phyloP scores from a whole-genome alignment of 37 sponge, comb jelly and placozoan species.

The Halichondria panicea region DNA sequence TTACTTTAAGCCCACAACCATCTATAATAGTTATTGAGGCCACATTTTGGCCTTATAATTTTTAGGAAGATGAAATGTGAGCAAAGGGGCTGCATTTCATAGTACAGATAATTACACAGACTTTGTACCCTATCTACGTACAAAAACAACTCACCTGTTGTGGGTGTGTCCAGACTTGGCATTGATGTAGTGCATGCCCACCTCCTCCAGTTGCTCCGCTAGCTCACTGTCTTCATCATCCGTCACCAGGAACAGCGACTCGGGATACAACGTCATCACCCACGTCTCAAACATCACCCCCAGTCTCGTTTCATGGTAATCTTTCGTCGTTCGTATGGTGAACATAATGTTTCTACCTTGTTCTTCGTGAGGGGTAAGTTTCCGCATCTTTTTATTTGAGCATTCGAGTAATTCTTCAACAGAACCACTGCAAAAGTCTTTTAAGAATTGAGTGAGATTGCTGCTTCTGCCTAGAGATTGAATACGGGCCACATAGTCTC shows the following conservation, averaged over 20 bases:
- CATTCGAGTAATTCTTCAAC: background rate
- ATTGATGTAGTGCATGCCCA: slow-evolving; percentile 27
- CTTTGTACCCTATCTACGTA: background rate
- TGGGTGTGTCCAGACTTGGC: slow-evolving; percentile 15
- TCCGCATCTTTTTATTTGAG: background rate
- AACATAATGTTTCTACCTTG: slow-evolving; percentile 41
- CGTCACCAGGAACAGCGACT: slow-evolving; percentile 38
- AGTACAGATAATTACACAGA: background rate
- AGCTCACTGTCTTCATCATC: slow-evolving; percentile 34
- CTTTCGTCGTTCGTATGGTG: slow-evolving; percentile 30
- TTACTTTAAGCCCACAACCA: no score
- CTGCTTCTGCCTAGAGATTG: no score
- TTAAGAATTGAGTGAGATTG: no score
- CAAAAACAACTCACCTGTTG: slow-evolving; percentile 2
- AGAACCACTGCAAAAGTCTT: background rate
- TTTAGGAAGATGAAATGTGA: no score
- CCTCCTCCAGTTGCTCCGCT: background rate
- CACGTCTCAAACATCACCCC: slow-evolving; percentile 53
- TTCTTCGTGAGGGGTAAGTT: slow-evolving; percentile 3
- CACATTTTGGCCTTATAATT: no score
- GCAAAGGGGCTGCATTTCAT: no score
- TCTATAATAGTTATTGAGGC: no score
- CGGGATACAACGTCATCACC: slow-evolving; percentile 24
- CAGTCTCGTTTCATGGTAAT: slow-evolving; percentile 36
- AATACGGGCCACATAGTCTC: no score